phyloP scores from a whole-genome alignment of 2,113 vertebrate genomes.

The Ageneiosus marmoratus region DNA sequence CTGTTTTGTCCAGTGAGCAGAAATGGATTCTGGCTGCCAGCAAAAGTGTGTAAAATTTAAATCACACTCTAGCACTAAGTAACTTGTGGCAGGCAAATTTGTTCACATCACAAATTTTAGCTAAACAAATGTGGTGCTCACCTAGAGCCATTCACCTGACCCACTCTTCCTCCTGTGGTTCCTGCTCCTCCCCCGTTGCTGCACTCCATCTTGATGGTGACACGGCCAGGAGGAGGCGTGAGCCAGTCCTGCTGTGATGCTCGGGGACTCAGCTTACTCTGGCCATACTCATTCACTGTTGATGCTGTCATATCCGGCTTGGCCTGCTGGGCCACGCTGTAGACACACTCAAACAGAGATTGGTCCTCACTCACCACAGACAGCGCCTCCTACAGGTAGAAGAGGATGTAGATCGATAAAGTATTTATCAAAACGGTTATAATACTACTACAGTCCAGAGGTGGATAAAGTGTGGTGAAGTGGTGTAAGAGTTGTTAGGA shows the following conservation, averaged over 20 bases:
- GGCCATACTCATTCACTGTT: slow-evolving; percentile 83
- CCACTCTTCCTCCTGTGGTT: slow-evolving; percentile 72
- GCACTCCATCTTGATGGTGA: slow-evolving; percentile 89
- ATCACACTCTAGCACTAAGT: background rate
- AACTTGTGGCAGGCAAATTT: background rate
- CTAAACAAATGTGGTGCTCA: slow-evolving; percentile 60
- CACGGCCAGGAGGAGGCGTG: slow-evolving; percentile 76
- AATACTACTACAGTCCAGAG: background rate
- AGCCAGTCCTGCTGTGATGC: slow-evolving; percentile 87
- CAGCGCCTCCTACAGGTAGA: slow-evolving; percentile 77
- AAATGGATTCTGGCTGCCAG: slow-evolving; percentile 14
- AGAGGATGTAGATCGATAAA: background rate
- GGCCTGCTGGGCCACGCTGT: slow-evolving; percentile 78
- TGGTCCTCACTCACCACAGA: slow-evolving; percentile 89
- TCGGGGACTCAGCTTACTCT: slow-evolving; percentile 85
- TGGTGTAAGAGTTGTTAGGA: background rate
- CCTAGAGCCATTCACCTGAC: slow-evolving; percentile 84
- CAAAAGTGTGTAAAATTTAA: background rate
- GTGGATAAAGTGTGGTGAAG: background rate
- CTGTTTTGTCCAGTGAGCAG: background rate
- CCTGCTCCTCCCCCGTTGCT: slow-evolving; percentile 67
- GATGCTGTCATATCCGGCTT: slow-evolving; percentile 88
- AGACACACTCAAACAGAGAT: slow-evolving; percentile 85
- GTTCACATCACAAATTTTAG: background rate
- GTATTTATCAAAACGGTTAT: background rate